Evolutionary conservation across 2,113 vertebrate genomes (phyloP).

Genomic region (Semicossyphus pulcher): DNA sequence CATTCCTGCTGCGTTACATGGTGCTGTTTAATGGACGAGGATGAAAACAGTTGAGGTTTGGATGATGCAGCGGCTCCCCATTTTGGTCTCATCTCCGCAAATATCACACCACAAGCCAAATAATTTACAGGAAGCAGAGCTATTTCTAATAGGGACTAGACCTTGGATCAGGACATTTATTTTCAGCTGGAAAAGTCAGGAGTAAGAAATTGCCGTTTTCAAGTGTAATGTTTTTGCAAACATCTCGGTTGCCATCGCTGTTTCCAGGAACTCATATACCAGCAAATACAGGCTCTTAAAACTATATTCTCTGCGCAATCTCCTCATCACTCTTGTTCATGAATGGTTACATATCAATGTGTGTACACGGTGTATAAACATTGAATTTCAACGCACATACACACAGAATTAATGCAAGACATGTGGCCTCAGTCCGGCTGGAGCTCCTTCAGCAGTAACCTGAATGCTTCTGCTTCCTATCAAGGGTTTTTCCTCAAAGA

Average conservation of each 20-base stretch:
- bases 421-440: constrained; percentile 39
- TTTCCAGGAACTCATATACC: constrained; percentile 27
- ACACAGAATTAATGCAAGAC: constrained; percentile 60
- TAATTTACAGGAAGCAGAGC: constrained; percentile 64
- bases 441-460: constrained; percentile 46
- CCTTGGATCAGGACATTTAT: constrained; percentile 2
- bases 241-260: constrained; percentile 9
- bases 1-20: constrained; percentile 63
- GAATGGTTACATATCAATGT: background rate
- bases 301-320: constrained; percentile 5
- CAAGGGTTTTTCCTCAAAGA: constrained; percentile 16
- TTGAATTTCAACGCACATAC: background rate
- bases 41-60: constrained; percentile 67
- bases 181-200: background rate
- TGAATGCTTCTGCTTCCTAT: constrained; percentile 59
- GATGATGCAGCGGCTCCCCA: constrained; percentile 30
- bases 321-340: constrained; percentile 23
- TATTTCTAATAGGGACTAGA: constrained; percentile 50
- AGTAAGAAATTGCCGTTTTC: constrained; percentile 20
- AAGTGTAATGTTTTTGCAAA: constrained; percentile 48
- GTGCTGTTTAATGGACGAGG: constrained; percentile 51
- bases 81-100: constrained; percentile 61
- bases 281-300: constrained; percentile 1
- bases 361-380: constrained; percentile 6
- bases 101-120: constrained; percentile 50